Base-by-base conservation (phyloP, 2,797 vertebrate genomes). In the Urophycis tenuis region DNA sequence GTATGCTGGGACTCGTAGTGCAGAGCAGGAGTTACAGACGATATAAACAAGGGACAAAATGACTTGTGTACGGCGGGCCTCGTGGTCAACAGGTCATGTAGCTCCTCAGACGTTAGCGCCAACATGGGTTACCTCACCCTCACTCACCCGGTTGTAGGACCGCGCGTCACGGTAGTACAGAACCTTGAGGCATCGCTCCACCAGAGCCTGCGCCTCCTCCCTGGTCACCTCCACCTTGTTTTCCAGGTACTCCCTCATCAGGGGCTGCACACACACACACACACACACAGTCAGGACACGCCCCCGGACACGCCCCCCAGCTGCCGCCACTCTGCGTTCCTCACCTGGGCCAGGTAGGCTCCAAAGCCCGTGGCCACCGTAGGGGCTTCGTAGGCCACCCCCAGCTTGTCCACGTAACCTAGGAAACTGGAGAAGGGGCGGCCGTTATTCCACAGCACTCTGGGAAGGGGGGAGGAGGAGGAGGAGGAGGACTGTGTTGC, bases 391-490 rank as follows among this genome's bases (percentile, higher is more conserved):
- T 96, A 99, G 39, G 97, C 97, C 72, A 99, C 95, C 0, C 97
- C 97, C 15, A 98, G 92, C 91, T 98, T 98, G 91, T 99, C 97
- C 85, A 98, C 96, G 0, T 97, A 99, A 25, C 96, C 97, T 0
- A 98, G 92, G 89, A 99, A 99, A 90, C 97, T 98, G 78, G 9
- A 75, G 30, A 73, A 11, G 72, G n/a, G 19, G 19, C 36, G 36
- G 71, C 15, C 32, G 67, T 30, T 31, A 70, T 31, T 70, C 29
- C 67, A 3, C n/a, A n/a, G n/a, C n/a, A n/a, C n/a, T n/a, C n/a
- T n/a, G n/a, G n/a, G n/a, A n/a, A n/a, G n/a, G n/a, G n/a, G n/a
- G 10, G 36, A 39, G 12, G 36, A 39, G 36, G 36, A 39, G 36
- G 22, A 15, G 49, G 49, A 7, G 49, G 15, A 6, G 19, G 1